phyloP scores from a whole-genome alignment of 2,888 invertebrate genomes.

The Tetragonisca angustula region DNA sequence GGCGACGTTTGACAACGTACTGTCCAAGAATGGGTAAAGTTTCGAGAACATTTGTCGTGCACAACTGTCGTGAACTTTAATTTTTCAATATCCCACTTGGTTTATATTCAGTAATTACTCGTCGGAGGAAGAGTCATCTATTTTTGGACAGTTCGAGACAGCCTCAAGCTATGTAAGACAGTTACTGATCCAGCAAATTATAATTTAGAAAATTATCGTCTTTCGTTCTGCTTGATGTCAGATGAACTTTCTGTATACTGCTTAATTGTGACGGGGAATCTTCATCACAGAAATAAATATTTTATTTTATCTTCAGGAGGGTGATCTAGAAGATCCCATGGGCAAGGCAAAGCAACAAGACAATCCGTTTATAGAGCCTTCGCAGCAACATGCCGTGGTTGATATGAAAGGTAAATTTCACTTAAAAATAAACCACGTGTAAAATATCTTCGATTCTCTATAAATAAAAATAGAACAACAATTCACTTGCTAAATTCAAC shows the following conservation, averaged over 20 bases:
- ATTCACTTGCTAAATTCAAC: neutral
- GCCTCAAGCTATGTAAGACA: too few relatives aligned
- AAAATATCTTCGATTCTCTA: too few relatives aligned
- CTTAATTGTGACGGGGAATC: neutral
- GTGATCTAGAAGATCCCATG: slow-evolving; percentile 92
- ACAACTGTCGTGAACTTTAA: too few relatives aligned
- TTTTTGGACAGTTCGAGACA: too few relatives aligned
- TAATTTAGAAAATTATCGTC: neutral
- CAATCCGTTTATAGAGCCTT: slow-evolving; percentile 96
- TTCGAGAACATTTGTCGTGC: too few relatives aligned
- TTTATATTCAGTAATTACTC: too few relatives aligned
- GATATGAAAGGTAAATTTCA: slow-evolving; percentile 93
- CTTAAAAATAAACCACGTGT: neutral
- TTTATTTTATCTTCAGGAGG: slow-evolving; percentile 86
- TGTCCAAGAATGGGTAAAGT: too few relatives aligned
- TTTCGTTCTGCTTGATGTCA: neutral
- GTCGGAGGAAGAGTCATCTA: too few relatives aligned
- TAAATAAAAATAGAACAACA: too few relatives aligned
- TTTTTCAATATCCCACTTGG: too few relatives aligned
- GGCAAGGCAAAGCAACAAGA: slow-evolving; percentile 94
- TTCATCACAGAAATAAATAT: neutral
- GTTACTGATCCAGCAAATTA: neutral
- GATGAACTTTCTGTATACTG: neutral
- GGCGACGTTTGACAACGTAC: too few relatives aligned
- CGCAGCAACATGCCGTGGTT: slow-evolving; percentile 94